A percentile compares a stretch with the other conserved stretches of the same genome.
These are phyloP conservation scores for Spongilla lacustris DNA, from an alignment of 37 sponge, comb jelly and placozoan genomes.

Conservation along the genomic window DNA sequence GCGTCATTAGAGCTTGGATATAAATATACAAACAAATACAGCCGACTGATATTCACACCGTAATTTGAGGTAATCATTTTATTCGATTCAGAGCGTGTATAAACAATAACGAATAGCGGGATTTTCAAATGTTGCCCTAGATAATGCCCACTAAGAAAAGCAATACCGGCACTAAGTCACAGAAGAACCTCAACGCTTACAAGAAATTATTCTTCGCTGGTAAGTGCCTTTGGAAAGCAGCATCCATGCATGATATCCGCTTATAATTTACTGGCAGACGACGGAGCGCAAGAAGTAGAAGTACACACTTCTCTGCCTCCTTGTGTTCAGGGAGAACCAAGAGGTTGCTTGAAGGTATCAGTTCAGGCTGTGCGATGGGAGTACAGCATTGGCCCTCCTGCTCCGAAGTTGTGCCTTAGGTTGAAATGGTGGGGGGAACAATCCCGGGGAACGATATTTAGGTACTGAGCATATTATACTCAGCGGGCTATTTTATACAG, in stretches of 20 bases:
- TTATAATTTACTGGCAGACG: background rate
- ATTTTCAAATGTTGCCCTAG: background rate
- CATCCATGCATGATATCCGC: background rate
- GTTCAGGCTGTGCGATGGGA: slow-evolving; percentile 51
- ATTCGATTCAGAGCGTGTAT: background rate
- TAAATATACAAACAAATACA: background rate
- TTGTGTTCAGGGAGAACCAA: slow-evolving; percentile 45
- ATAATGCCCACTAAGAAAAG: background rate
- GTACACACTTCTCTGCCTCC: slow-evolving; percentile 75
- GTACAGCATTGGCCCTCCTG: slow-evolving; percentile 64
- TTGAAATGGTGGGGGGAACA: slow-evolving; percentile 88
- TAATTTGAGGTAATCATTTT: background rate
- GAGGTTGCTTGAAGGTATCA: slow-evolving; percentile 53
- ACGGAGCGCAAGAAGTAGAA: slow-evolving; percentile 26
- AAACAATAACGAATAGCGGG: background rate
- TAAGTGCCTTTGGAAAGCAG: background rate
- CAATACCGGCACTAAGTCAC: slow-evolving; percentile 4
- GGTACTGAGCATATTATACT: slow-evolving; percentile 24
- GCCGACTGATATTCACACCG: background rate
- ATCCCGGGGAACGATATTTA: slow-evolving; percentile 58
- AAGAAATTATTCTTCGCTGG: background rate
- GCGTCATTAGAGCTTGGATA: background rate
- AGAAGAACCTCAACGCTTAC: background rate
- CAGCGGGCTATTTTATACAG: background rate
- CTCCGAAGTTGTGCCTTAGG: slow-evolving; percentile 47